phyloP scores from a whole-genome alignment of 1,140 invertebrate genomes.

The Lasioglossum albipes region DNA sequence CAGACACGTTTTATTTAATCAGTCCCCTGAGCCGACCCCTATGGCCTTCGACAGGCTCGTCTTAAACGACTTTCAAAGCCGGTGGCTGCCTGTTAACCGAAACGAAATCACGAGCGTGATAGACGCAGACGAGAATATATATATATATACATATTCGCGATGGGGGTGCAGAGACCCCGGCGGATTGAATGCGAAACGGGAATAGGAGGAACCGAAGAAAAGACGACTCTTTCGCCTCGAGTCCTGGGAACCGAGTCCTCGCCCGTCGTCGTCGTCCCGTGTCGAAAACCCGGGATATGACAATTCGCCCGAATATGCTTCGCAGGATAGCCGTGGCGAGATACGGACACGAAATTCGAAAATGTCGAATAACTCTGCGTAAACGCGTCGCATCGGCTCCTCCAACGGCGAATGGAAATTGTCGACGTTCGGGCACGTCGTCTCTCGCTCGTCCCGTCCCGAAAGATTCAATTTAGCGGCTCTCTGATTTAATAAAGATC shows the following conservation, averaged over 20 bases:
- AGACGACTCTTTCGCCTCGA: conserved; percentile 16
- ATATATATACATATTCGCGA: conserved; percentile 33
- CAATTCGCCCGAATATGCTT: conserved; percentile 25
- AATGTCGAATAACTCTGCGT: not conserved
- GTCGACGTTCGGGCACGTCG: not conserved
- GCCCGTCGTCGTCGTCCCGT: not conserved
- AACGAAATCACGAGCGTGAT: conserved; percentile 62
- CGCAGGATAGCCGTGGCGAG: not conserved
- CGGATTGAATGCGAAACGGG: conserved; percentile 41
- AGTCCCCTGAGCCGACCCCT: conserved; percentile 54
- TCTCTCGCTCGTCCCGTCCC: not conserved
- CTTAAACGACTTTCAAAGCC: conserved; percentile 72
- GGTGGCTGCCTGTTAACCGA: conserved; percentile 56
- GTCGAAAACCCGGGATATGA: conserved; percentile 13
- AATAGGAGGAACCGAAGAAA: conserved; percentile 27
- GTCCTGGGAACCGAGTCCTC: not conserved
- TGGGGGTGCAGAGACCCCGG: conserved; percentile 18
- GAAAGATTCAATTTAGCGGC: not conserved
- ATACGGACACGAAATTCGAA: not conserved
- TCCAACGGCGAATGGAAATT: not conserved
- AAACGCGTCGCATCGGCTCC: not conserved
- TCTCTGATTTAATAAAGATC: too few species aligned
- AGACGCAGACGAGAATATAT: conserved; percentile 49
- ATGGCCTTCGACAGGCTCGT: conserved; percentile 47
- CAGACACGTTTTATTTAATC: conserved; percentile 79